Conservation (phyloP, 2,797 vertebrate genomes). For the Podarcis lilfordi region DNA sequence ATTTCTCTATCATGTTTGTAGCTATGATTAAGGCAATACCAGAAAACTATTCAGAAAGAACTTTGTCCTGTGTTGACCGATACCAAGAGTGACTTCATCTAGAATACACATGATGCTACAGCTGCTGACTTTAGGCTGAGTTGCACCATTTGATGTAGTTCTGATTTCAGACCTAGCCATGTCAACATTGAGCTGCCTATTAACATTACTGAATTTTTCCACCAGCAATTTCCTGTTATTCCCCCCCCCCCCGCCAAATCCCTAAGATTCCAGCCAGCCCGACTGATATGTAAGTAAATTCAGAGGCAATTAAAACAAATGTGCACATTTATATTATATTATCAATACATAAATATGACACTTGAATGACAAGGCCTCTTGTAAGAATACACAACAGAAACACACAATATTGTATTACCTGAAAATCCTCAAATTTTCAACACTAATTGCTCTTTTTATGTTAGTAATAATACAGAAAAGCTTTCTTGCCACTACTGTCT, state of each 20-base stretch:
- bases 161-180: background rate
- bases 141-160: background rate
- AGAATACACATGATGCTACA: background rate
- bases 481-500: too few relatives aligned
- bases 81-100: constrained; percentile 3
- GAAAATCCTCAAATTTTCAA: too few relatives aligned
- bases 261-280: background rate
- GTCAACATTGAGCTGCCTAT: background rate
- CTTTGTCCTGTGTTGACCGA: background rate
- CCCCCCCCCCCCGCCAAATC: too few relatives aligned
- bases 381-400: too few relatives aligned
- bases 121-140: background rate
- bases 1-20: background rate
- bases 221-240: too few relatives aligned
- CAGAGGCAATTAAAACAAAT: background rate
- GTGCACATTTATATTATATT: background rate
- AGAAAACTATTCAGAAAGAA: background rate
- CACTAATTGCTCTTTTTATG: too few relatives aligned
- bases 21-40: background rate
- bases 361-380: background rate
- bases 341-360: background rate
- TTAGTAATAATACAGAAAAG: too few relatives aligned
- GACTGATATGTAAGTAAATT: background rate
- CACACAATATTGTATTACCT: too few relatives aligned
- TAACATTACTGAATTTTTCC: background rate